A percentile compares a stretch with the other conserved stretches of the same genome.
Conservation (phyloP, 2,113 vertebrate genomes). For the Ophthalmolycus amberensis region DNA sequence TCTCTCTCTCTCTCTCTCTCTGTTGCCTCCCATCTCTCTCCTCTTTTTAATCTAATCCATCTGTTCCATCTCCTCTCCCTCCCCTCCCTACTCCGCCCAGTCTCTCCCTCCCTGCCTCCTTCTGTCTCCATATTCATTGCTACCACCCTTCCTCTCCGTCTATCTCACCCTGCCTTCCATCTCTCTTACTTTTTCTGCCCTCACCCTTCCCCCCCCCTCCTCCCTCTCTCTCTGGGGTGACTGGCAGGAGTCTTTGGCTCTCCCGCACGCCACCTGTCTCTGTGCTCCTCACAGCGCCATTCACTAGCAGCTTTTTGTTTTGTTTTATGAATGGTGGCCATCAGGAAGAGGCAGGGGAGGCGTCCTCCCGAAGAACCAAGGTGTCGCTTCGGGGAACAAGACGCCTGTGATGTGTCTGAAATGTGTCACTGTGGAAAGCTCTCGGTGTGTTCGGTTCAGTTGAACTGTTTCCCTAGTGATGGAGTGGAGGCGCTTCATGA, state of each 20-base stretch:
- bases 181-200: slow-evolving; percentile 11
- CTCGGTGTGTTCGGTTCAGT: slow-evolving; percentile 27
- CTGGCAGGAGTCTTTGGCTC: slow-evolving; percentile 62
- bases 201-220: slow-evolving; percentile 10
- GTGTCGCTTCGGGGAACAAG: slow-evolving; percentile 11
- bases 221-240: slow-evolving; percentile 32
- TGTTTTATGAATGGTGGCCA: slow-evolving; percentile 52
- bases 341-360: slow-evolving; percentile 27
- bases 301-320: slow-evolving; percentile 10
- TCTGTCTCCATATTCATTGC: slow-evolving; percentile 19
- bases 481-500: slow-evolving; percentile 14
- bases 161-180: slow-evolving; percentile 10
- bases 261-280: slow-evolving; percentile 68
- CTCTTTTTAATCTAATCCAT: slow-evolving; percentile 23
- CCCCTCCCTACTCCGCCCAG: not conserved
- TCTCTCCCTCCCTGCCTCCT: slow-evolving; percentile 13
- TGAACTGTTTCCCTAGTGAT: slow-evolving; percentile 35
- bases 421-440: slow-evolving; percentile 48
- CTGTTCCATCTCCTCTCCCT: slow-evolving; percentile 19
- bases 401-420: slow-evolving; percentile 37
- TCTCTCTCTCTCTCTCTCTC: slow-evolving; percentile 3
- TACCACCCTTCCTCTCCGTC: slow-evolving; percentile 6
- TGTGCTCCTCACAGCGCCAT: slow-evolving; percentile 48
- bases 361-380: slow-evolving; percentile 12
- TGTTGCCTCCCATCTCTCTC: slow-evolving; percentile 15